Conservation (phyloP, 2,888 invertebrate genomes). For the Tenthredo distinguenda region DNA sequence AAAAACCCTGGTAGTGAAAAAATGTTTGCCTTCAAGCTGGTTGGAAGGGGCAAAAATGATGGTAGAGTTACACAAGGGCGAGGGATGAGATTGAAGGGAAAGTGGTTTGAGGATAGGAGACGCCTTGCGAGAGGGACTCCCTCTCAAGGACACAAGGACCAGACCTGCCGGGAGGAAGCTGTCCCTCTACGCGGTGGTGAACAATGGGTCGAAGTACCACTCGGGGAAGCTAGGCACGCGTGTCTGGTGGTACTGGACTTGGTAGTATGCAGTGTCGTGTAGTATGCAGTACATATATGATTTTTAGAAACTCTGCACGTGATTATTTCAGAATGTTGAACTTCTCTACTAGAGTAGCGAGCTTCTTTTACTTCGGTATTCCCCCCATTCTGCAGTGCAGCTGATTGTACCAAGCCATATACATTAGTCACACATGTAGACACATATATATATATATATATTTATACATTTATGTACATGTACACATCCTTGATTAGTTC, state of each 20-base stretch:
- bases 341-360: neutral
- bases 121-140: slow-evolving; percentile 35
- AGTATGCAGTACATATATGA: neutral
- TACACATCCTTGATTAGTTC: neutral
- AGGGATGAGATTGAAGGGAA: slow-evolving; percentile 44
- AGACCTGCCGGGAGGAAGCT: slow-evolving; percentile 8
- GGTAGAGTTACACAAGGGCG: slow-evolving; percentile 27
- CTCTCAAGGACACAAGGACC: slow-evolving; percentile 35
- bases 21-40: slow-evolving; percentile 38
- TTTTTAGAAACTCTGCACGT: slow-evolving; percentile 26
- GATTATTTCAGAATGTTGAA: slow-evolving; percentile 46
- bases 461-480: neutral
- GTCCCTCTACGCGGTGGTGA: slow-evolving; percentile 27
- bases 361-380: neutral
- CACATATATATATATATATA: neutral
- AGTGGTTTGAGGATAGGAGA: slow-evolving; percentile 34
- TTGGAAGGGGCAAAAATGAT: neutral
- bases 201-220: slow-evolving; percentile 48
- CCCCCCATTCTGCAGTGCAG: neutral
- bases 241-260: slow-evolving; percentile 36
- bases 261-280: neutral
- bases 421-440: neutral
- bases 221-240: slow-evolving; percentile 28
- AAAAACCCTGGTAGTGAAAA: neutral
- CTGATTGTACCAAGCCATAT: slow-evolving; percentile 10